phyloP scores from a whole-genome alignment of 2,113 vertebrate genomes.

The Misgurnus mizolepis region DNA sequence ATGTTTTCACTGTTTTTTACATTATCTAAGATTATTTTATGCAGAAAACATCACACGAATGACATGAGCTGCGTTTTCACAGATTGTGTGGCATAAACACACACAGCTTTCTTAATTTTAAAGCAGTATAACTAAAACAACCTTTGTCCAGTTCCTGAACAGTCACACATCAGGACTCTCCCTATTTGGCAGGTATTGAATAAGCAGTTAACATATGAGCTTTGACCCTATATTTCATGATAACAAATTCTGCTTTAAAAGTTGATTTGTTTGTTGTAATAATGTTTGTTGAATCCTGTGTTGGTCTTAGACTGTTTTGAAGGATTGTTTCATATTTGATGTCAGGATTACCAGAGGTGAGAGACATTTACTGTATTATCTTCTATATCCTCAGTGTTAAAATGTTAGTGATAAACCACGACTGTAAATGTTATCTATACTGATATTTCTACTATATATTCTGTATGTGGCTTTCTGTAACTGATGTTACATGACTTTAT shows the following conservation, averaged over 20 bases:
- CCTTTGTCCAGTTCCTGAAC: slow-evolving; percentile 15
- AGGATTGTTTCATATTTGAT: neutral
- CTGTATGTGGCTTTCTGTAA: neutral
- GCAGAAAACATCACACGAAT: no score
- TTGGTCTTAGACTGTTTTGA: neutral
- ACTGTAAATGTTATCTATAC: neutral
- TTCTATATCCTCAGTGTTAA: no score
- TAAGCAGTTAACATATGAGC: neutral
- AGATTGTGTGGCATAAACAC: no score
- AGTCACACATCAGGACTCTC: slow-evolving; percentile 15
- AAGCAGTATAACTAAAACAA: neutral
- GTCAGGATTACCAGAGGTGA: slow-evolving; percentile 1
- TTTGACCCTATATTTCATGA: slow-evolving; percentile 15
- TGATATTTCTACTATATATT: no score
- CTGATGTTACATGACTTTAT: neutral
- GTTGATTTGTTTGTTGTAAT: no score
- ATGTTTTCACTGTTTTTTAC: no score
- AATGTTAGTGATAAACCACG: no score
- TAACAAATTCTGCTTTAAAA: neutral
- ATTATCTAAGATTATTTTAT: no score
- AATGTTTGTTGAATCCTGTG: neutral
- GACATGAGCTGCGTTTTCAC: no score
- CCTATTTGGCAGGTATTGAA: slow-evolving; percentile 4
- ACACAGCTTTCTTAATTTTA: no score
- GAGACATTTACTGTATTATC: slow-evolving; percentile 5